phyloP scores from a whole-genome alignment of 1,140 invertebrate genomes.

The Zaprionus lachaisei region DNA sequence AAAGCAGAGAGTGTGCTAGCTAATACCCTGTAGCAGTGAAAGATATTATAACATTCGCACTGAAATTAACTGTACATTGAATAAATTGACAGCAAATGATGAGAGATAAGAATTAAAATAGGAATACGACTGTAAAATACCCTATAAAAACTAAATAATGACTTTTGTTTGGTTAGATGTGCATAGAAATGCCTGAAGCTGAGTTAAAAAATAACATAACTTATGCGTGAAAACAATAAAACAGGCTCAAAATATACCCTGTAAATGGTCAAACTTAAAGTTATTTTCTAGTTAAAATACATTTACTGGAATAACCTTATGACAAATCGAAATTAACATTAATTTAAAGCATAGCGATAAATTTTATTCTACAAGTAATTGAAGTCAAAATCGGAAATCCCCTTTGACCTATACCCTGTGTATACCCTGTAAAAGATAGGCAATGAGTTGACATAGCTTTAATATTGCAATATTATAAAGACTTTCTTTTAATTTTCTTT shows the following conservation, averaged over 20 bases:
- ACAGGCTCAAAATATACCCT: background rate
- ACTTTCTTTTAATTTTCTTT: background rate
- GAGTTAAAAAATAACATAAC: too few relatives aligned
- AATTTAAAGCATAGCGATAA: background rate
- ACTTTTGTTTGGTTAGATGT: background rate
- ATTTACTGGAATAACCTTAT: background rate
- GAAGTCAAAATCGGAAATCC: too few relatives aligned
- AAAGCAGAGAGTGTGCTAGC: background rate
- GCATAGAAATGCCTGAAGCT: background rate
- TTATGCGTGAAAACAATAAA: too few relatives aligned
- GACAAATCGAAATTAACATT: background rate
- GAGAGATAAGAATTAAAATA: background rate
- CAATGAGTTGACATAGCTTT: background rate
- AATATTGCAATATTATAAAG: background rate
- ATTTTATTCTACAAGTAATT: too few relatives aligned
- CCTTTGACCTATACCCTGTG: too few relatives aligned
- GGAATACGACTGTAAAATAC: background rate
- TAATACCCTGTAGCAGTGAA: background rate
- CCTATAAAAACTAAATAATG: background rate
- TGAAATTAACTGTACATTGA: too few relatives aligned
- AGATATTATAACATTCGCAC: background rate
- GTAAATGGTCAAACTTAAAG: background rate
- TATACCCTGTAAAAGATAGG: slow-evolving; percentile 7
- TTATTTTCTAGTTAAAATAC: background rate
- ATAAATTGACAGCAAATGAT: too few relatives aligned